These are phyloP conservation scores for Anneissia japonica DNA, from an alignment of 35 echinoderm and acorn worm genomes.

Conservation along the genomic window DNA sequence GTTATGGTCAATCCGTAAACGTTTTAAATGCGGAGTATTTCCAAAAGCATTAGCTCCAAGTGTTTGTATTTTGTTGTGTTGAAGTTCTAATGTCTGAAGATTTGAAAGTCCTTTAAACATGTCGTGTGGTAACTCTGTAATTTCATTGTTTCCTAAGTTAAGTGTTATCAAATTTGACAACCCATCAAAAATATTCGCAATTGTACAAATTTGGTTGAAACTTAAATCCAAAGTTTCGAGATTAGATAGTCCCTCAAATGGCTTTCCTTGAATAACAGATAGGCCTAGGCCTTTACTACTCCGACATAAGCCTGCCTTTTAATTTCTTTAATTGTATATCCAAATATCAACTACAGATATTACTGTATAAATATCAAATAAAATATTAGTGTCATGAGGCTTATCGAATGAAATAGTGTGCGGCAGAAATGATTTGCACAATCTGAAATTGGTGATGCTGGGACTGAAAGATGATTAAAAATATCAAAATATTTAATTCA, in stretches of 20 bases:
- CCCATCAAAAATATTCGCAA: not conserved
- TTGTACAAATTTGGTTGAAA: not conserved
- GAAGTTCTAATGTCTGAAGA: not conserved
- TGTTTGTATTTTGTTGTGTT: not conserved
- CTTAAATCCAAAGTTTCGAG: not conserved
- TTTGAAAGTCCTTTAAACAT: not conserved
- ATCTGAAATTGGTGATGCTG: too few species aligned
- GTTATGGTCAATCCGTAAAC: not conserved
- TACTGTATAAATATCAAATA: too few species aligned
- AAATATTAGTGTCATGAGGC: too few species aligned
- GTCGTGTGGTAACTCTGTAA: not conserved
- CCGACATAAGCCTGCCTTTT: too few species aligned
- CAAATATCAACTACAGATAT: too few species aligned
- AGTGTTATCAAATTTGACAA: not conserved
- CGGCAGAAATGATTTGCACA: too few species aligned
- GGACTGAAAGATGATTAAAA: too few species aligned
- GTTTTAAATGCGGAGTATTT: not conserved
- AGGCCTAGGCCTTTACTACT: too few species aligned
- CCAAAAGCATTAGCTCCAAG: not conserved
- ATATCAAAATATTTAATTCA: too few species aligned
- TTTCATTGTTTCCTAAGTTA: not conserved
- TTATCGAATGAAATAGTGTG: too few species aligned
- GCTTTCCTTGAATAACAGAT: not conserved
- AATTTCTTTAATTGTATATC: too few species aligned
- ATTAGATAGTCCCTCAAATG: not conserved